phyloP scores from a whole-genome alignment of 2,113 vertebrate species.

The Pseudopipra pipra region DNA sequence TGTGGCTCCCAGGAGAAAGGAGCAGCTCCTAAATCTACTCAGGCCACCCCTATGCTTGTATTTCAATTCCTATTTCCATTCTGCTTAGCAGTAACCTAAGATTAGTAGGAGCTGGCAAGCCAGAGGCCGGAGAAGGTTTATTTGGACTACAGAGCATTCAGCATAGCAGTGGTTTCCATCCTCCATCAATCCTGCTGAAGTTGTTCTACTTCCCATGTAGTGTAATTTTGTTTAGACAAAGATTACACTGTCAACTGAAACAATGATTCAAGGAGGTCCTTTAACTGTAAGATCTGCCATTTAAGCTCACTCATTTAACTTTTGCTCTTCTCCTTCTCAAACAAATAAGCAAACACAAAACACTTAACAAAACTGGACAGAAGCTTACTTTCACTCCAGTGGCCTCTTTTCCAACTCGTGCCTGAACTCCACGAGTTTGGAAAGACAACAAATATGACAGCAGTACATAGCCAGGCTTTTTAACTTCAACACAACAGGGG shows the following conservation, averaged over 20 bases:
- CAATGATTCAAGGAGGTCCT: background rate
- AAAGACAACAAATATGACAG: fast-evolving
- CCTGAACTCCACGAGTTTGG: background rate
- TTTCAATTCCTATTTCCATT: background rate
- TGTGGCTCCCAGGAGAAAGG: background rate
- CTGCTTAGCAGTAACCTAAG: background rate
- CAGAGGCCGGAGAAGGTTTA: background rate
- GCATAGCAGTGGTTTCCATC: background rate
- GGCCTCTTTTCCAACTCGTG: background rate
- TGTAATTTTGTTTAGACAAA: background rate
- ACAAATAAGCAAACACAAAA: background rate
- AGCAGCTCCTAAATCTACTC: background rate
- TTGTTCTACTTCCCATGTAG: background rate
- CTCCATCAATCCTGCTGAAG: background rate
- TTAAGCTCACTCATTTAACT: background rate
- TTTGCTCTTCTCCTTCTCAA: background rate
- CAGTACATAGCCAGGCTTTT: background rate
- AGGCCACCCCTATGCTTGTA: background rate
- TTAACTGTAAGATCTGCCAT: background rate
- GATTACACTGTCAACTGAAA: background rate
- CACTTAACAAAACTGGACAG: background rate
- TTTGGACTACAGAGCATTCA: background rate
- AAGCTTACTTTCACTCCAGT: background rate
- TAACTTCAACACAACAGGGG: background rate
- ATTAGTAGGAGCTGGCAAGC: background rate